Conservation (phyloP, 2,797 vertebrate genomes). For the Sebastolobus alascanus region DNA sequence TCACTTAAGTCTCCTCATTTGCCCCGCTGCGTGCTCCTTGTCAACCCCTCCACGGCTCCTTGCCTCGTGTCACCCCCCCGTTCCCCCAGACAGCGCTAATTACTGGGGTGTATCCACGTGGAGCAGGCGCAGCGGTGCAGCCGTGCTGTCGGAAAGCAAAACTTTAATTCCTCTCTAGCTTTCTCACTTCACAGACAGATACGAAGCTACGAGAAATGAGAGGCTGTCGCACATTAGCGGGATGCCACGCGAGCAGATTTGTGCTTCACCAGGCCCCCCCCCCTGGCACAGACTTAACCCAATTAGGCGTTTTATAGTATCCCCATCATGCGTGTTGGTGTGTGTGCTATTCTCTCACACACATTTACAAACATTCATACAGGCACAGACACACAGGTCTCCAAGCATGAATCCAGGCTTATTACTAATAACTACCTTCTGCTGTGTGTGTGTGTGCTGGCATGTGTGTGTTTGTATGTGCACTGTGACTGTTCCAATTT, state of each 20-base stretch:
- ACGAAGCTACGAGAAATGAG: conserved; percentile 27
- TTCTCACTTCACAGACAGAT: conserved; percentile 23
- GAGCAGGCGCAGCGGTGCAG: conserved; percentile 41
- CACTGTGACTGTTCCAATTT: conserved; percentile 61
- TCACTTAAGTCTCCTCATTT: conserved; percentile 12
- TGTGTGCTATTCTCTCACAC: not conserved
- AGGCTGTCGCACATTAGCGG: conserved; percentile 50
- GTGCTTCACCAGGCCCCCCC: conserved; percentile 37
- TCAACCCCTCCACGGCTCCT: not conserved
- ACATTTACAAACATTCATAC: not conserved
- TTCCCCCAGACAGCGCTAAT: conserved; percentile 52
- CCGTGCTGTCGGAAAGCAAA: conserved; percentile 34
- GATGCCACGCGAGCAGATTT: conserved; percentile 60
- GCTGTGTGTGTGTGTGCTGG: conserved; percentile 1
- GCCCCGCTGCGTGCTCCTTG: not conserved
- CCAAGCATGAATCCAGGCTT: conserved; percentile 54
- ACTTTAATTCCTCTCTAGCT: conserved; percentile 37
- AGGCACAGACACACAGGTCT: conserved; percentile 27
- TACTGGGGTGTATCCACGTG: conserved; percentile 43
- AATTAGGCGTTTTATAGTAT: conserved; percentile 72
- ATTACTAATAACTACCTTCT: conserved; percentile 59
- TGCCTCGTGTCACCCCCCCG: conserved; percentile 23
- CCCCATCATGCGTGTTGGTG: conserved; percentile 41
- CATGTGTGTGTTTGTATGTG: not conserved
- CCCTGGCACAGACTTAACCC: conserved; percentile 72